These are phyloP conservation scores for Dryococelus australis DNA, from an alignment of 2,888 invertebrate genomes.

Conservation along the genomic window DNA sequence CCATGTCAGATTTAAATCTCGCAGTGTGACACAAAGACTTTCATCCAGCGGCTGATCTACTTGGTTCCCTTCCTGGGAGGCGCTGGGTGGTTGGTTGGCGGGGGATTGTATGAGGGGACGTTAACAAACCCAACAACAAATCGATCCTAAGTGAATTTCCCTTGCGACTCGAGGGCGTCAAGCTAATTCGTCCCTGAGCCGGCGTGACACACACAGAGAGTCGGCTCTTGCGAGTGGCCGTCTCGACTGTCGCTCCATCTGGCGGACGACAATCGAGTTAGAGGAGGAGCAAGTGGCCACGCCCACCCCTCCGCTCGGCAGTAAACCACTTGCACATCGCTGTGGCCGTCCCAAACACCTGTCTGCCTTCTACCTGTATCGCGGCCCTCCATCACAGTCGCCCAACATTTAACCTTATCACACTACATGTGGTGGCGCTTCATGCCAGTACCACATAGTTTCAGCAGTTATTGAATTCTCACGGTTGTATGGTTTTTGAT, in stretches of 20 bases:
- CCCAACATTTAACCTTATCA: too few species aligned
- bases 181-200: not conserved
- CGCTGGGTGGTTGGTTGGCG: not conserved
- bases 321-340: not conserved
- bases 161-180: not conserved
- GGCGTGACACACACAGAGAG: not conserved
- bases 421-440: too few species aligned
- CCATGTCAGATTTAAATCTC: not conserved
- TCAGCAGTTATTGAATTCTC: too few species aligned
- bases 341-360: too few species aligned
- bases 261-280: slow-evolving; percentile 3
- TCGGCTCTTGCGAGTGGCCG: not conserved
- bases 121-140: not conserved
- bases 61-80: not conserved
- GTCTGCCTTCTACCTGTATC: too few species aligned
- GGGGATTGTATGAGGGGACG: not conserved
- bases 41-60: too few species aligned
- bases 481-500: too few species aligned
- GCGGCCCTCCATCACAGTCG: too few species aligned
- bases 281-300: not conserved
- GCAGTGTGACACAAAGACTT: not conserved
- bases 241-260: not conserved
- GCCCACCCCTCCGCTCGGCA: not conserved
- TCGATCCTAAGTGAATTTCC: not conserved
- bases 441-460: too few species aligned